These are phyloP conservation scores for Panulirus ornatus DNA, from an alignment of 1,140 invertebrate species.

Conservation along the genomic window DNA sequence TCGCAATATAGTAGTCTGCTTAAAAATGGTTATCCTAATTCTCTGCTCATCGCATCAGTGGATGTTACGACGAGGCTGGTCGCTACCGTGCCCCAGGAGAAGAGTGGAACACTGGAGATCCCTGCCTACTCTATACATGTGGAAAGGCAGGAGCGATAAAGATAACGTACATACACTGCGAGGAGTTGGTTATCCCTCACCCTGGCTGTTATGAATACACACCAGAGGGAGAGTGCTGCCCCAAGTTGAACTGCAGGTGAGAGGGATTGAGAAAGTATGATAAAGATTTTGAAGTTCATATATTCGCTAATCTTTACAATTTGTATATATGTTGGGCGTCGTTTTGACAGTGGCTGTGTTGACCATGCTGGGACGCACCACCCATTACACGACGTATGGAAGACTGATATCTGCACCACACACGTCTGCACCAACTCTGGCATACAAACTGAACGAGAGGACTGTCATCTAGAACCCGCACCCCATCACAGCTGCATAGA, in stretches of 20 bases:
- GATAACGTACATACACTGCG: too few relatives aligned
- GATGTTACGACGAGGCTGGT: neutral
- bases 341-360: neutral
- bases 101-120: neutral
- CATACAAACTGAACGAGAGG: neutral
- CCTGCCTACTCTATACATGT: too few relatives aligned
- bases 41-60: too few relatives aligned
- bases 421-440: neutral
- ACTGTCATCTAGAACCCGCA: neutral
- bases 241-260: conserved; percentile 5
- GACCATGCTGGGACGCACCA: neutral
- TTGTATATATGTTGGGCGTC: too few relatives aligned
- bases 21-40: too few relatives aligned
- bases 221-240: neutral
- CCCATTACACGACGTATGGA: neutral
- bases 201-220: neutral
- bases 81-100: neutral
- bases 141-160: too few relatives aligned
- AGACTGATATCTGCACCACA: neutral
- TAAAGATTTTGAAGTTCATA: too few relatives aligned
- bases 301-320: too few relatives aligned
- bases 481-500: neutral
- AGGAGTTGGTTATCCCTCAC: too few relatives aligned
- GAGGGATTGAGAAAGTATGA: too few relatives aligned
- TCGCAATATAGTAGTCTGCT: too few relatives aligned